Evolutionary conservation across 1,140 invertebrate species (phyloP), one percentile per base, ranked within the genome.

Genomic region (Geopemphigus sp.): DNA sequence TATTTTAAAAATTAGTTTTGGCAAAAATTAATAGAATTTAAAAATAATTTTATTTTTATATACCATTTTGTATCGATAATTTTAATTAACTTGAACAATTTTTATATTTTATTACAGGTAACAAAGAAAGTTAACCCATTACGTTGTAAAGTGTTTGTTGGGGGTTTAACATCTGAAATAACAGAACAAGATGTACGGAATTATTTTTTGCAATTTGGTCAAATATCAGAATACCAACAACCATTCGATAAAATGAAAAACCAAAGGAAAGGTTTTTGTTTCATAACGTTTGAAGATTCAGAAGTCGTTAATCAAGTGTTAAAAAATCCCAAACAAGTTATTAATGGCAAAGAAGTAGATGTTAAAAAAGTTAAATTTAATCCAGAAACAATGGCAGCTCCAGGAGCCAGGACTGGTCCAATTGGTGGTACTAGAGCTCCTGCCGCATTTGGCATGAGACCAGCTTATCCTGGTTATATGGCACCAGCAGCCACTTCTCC

Each of bases 201-300:
- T n/a, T 89, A 90, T 82, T 91, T 91, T 82, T 84, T 86, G 70
- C 86, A 90, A 82, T 90, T 87, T 84, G 90, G 90, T 14, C 89
- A 86, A 10, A 89, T 92, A 50, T 88, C 89, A 10, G 90, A 91
- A 82, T 84, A 92, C 22, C 90, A 92, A 83, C 86, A 90, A n/a
- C 91, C 91, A n/a, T 90, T 90, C 83, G 91, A 92, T 84, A 91
- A 91, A 83, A 87, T 87, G 81, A 91, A 91, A 83, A 91, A 91
- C 83, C 89, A 91, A 73, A 85, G 90, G 47, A 88, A 90, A 82
- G 89, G 89, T 8, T 91, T 91, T 82, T 90, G 90, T 83, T 91
- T 91, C 83, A 88, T 91, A 54, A 90, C 90, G 1, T 91, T 90
- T 83, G 90, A 91, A 64, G 88, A 88, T 8, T 88, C 88, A 81